Conservation (phyloP, 2,888 invertebrate species). For the Apodemia hepburni region DNA sequence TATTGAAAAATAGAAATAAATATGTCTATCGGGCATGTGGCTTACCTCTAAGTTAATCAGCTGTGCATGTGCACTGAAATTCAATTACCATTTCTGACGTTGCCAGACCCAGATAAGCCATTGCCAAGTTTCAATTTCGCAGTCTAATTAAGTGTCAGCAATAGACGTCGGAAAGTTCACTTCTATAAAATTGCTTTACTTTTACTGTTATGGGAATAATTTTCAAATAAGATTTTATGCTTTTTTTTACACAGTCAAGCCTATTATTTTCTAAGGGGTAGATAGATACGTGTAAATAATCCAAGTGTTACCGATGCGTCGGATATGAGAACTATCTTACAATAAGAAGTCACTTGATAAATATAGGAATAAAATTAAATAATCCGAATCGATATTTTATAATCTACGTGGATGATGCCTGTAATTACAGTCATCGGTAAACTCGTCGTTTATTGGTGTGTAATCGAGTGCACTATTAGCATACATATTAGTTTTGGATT, state of each 20-base stretch:
- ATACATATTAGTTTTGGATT: too few species aligned
- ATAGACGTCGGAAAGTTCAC: constrained; percentile 51
- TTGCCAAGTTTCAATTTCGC: constrained; percentile 62
- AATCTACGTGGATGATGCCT: too few species aligned
- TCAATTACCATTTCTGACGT: constrained; percentile 16
- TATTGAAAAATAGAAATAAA: background rate
- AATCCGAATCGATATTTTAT: too few species aligned
- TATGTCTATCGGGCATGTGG: background rate
- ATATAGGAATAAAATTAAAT: too few species aligned
- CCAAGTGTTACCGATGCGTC: too few species aligned
- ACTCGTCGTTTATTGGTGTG: too few species aligned
- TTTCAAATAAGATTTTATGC: background rate
- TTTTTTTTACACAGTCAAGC: background rate
- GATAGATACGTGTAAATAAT: too few species aligned
- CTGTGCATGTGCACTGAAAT: constrained; percentile 17
- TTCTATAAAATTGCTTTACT: constrained; percentile 66
- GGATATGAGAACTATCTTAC: too few species aligned
- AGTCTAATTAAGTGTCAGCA: constrained; percentile 61
- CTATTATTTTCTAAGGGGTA: too few species aligned
- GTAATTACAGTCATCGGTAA: too few species aligned
- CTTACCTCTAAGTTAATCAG: constrained; percentile 14
- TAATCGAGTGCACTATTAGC: too few species aligned
- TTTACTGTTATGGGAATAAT: constrained; percentile 51
- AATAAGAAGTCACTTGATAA: too few species aligned
- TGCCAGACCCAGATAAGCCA: constrained; percentile 17